Evolutionary conservation across 1,140 invertebrate genomes (phyloP), one percentile per base, ranked within the genome.

Genomic region (Ostrea denselamellosa): DNA sequence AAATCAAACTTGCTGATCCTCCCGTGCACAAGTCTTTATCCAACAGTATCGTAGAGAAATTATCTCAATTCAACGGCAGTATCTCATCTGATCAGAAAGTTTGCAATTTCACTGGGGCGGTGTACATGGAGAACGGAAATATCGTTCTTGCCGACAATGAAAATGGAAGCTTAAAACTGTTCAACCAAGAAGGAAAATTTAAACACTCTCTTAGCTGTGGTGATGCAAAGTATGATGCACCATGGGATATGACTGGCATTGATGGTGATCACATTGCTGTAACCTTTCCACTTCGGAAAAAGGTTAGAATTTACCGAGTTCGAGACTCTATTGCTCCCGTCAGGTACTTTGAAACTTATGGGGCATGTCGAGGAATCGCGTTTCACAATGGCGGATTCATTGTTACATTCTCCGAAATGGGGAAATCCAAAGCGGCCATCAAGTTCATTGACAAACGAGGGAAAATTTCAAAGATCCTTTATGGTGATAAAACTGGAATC

Each of bases 381-480:
- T 71, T 71, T 22, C 68, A 71, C 10, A 71, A 71, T 2, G 68
- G 25, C 68, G n/a, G 22, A 71, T 71, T 71, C n/a, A 28, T 71
- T 22, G 68, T 71, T 4, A 71, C 68, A 25, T 71, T 25, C 22
- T 71, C 68, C 22, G 68, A 71, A 71, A 71, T 71, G 68, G 68
- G 68, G n/a, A 71, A 71, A 71, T 71, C 22, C 25, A 71, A 28
- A 34, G 68, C 68, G 28, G 68, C 68, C 68, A 71, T 71, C n/a
- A 71, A 71, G 25, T 71, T 71, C 22, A 71, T 71, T 22, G 68
- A 71, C 68, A 71, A 71, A 28, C 68, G 68, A 25, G 68, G 68
- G 14, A 71, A 71, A 71, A 71, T 71, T 28, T 71, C 28, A 10
- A 71, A 71, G 12, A 71, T 71, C 25, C 68, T 71, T 9, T 22